phyloP scores from a whole-genome alignment of 2,797 vertebrate species.

The Anabacerthia variegaticeps region DNA sequence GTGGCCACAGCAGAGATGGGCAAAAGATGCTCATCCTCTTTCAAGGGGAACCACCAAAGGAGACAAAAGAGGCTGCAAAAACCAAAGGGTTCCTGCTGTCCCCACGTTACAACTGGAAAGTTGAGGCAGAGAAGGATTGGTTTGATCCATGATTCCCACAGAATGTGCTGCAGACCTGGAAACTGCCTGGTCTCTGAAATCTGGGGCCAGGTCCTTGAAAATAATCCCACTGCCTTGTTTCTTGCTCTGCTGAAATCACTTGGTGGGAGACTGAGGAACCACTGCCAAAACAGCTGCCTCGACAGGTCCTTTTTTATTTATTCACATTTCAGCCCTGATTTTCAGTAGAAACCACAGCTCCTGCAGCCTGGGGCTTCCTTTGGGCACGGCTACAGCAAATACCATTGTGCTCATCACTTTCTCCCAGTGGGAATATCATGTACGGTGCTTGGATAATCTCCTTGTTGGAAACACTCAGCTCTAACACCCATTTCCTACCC shows the following conservation, averaged over 20 bases:
- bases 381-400: background rate
- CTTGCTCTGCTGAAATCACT: background rate
- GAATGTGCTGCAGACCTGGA: background rate
- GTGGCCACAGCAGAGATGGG: background rate
- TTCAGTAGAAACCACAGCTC: background rate
- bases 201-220: background rate
- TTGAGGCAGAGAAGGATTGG: background rate
- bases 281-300: background rate
- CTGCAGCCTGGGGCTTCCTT: background rate
- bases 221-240: background rate
- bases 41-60: background rate
- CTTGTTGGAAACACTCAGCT: background rate
- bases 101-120: background rate
- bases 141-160: background rate
- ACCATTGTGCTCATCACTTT: background rate
- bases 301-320: background rate
- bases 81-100: accelerated
- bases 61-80: background rate
- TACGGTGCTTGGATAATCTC: background rate
- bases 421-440: background rate
- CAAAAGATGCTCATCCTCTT: background rate
- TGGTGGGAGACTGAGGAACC: background rate
- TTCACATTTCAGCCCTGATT: background rate
- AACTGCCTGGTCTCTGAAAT: background rate
- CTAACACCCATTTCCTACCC: background rate